phyloP scores from a whole-genome alignment of 1,140 invertebrate genomes.

The Melanaphis sacchari region DNA sequence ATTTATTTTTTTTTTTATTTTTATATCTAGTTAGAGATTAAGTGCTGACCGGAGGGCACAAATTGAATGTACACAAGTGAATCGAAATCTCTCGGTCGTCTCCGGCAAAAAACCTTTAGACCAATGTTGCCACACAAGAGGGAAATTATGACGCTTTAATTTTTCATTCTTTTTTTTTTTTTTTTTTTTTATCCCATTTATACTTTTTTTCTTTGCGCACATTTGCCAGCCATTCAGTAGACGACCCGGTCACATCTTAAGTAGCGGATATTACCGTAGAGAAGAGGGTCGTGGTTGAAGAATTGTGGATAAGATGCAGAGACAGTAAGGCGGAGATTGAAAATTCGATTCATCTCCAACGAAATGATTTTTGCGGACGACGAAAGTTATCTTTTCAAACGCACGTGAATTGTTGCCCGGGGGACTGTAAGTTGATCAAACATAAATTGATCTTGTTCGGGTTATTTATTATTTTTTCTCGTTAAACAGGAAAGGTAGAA shows the following conservation, averaged over 20 bases:
- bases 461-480: conserved; percentile 36
- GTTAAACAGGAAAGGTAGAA: background rate
- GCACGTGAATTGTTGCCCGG: conserved; percentile 1
- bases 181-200: background rate
- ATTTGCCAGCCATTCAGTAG: too few relatives aligned
- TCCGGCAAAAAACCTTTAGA: background rate
- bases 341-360: conserved; percentile 26
- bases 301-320: background rate
- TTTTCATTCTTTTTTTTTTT: background rate
- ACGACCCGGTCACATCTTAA: background rate
- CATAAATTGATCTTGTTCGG: conserved; percentile 43
- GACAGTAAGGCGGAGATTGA: conserved; percentile 22
- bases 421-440: conserved; percentile 46
- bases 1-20: background rate
- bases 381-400: conserved; percentile 41
- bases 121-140: background rate
- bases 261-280: conserved; percentile 34
- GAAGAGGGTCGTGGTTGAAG: background rate
- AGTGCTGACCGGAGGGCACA: conserved; percentile 10
- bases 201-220: background rate
- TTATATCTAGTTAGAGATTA: conserved; percentile 18
- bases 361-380: conserved; percentile 46
- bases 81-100: conserved; percentile 28
- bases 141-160: conserved; percentile 35
- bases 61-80: conserved; percentile 20